phyloP scores from a whole-genome alignment of 2,888 invertebrate species.

The Drosophila falleni region DNA sequence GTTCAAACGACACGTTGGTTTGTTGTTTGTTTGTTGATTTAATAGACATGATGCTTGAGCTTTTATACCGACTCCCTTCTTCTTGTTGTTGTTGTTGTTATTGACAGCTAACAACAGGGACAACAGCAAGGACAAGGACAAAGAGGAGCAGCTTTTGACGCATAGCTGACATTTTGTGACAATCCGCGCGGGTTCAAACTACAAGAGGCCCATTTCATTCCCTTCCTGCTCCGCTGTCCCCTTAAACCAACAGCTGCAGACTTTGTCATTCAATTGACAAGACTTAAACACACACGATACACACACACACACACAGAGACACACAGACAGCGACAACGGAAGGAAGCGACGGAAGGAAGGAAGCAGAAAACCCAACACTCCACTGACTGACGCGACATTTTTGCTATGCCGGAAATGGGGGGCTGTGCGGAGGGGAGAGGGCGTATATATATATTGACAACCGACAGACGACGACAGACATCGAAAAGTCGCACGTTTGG shows the following conservation, averaged over 20 bases:
- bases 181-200: conserved; percentile 28
- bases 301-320: background rate
- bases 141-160: conserved; percentile 33
- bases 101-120: conserved; percentile 52
- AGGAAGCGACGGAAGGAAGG: conserved; percentile 52
- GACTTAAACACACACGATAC: conserved; percentile 7
- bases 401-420: conserved; percentile 27
- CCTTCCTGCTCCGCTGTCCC: background rate
- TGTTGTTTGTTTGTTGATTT: conserved; percentile 56
- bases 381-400: conserved; percentile 50
- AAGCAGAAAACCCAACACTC: conserved; percentile 46
- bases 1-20: conserved; percentile 30
- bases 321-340: conserved; percentile 17
- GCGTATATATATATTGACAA: background rate
- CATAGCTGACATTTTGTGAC: conserved; percentile 63
- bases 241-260: conserved; percentile 1
- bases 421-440: background rate
- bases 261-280: conserved; percentile 48
- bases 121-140: conserved; percentile 35
- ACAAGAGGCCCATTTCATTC: conserved; percentile 2
- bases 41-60: conserved; percentile 50
- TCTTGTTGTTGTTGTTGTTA: conserved; percentile 34
- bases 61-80: conserved; percentile 3
- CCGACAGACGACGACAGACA: conserved; percentile 28
- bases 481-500: conserved; percentile 62